Conservation (phyloP, 2,113 vertebrate genomes). For the Xerus inauris region DNA sequence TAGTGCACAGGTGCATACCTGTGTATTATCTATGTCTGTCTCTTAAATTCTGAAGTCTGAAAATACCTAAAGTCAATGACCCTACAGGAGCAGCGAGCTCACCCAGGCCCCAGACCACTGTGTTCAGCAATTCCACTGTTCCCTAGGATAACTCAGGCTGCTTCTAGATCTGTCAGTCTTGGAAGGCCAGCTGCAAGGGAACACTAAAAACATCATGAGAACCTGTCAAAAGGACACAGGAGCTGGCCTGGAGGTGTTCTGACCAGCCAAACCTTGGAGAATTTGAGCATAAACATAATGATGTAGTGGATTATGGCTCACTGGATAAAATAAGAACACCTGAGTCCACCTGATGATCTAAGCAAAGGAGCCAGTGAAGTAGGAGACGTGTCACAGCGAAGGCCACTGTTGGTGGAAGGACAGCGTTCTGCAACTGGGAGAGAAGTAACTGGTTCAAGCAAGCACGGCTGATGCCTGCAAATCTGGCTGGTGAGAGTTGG, state of each 20-base stretch:
- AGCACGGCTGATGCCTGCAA: neutral
- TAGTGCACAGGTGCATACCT: neutral
- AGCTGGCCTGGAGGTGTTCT: neutral
- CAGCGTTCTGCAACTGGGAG: neutral
- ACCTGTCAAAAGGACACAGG: neutral
- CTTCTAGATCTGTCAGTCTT: neutral
- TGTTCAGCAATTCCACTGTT: neutral
- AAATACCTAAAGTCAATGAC: neutral
- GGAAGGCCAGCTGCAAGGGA: neutral
- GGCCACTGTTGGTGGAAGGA: neutral
- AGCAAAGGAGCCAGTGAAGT: neutral
- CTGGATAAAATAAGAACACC: neutral
- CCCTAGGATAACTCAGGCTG: neutral
- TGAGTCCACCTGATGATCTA: neutral
- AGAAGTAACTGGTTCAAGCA: neutral
- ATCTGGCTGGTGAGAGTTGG: neutral
- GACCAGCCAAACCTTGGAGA: neutral
- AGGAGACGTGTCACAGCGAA: neutral
- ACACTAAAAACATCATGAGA: neutral
- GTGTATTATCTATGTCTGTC: neutral
- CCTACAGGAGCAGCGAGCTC: neutral
- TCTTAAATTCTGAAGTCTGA: neutral
- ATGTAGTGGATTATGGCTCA: neutral
- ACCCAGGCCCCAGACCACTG: neutral
- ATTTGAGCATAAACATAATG: neutral